Evolutionary conservation across 1,140 invertebrate genomes (phyloP).

Genomic region (Cherax destructor): DNA sequence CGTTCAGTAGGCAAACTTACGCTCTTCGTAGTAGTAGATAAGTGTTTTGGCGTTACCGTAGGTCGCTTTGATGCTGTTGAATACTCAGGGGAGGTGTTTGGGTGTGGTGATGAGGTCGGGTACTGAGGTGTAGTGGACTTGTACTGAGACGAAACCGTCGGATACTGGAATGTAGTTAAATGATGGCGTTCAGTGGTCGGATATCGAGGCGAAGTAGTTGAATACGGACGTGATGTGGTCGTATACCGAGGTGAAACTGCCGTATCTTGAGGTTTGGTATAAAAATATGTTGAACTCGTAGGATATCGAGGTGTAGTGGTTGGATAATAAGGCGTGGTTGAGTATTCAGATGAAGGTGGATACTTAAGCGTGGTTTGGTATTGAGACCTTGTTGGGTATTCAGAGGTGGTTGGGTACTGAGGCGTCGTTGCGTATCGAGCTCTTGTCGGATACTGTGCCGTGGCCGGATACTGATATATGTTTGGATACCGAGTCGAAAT

Average conservation of each 20-base stretch:
- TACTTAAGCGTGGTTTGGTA: conserved; percentile 14
- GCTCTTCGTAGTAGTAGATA: not conserved
- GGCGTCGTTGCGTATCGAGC: not conserved
- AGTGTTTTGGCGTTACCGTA: not conserved
- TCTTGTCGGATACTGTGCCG: not conserved
- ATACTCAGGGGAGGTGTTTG: not conserved
- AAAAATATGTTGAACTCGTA: not conserved
- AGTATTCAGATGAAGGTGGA: not conserved
- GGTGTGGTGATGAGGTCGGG: not conserved
- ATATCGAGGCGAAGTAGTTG: not conserved
- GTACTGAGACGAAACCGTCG: conserved; percentile 4
- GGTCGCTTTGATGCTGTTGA: not conserved
- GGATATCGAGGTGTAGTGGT: conserved; percentile 15
- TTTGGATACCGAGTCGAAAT: not conserved
- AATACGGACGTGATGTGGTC: conserved; percentile 1
- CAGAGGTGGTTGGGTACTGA: conserved; percentile 6
- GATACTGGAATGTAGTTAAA: not conserved
- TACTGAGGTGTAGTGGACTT: not conserved
- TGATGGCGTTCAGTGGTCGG: not conserved
- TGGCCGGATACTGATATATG: not conserved
- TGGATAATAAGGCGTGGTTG: not conserved
- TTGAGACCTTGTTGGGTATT: not conserved
- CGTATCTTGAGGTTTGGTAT: not conserved
- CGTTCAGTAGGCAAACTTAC: not conserved
- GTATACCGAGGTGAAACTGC: conserved; percentile 14